Base-by-base conservation (phyloP, 1,140 invertebrate genomes). In the Bacillus rossius region DNA sequence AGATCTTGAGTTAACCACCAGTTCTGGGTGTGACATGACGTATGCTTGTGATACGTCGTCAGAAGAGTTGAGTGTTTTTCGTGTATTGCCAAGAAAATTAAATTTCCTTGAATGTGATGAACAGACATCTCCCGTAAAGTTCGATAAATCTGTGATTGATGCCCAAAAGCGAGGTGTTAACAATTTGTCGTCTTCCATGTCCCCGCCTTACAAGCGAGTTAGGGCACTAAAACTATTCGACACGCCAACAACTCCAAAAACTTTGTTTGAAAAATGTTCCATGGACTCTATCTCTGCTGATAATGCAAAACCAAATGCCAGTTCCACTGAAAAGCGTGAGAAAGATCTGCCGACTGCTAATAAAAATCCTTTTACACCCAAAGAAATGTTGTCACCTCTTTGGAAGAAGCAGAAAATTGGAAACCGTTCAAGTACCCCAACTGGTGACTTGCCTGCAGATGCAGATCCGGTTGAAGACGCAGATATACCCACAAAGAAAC, bases 301-400 rank as follows among this genome's bases (percentile, higher is more conserved):
- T 10, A 34, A 34, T 10, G 10, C 29, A 4, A 34, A 34, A 10
- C 29, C 4, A 7, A 34, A 10, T 34, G 29, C 29, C 10, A 10
- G 29, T 10, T 34, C 29, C 29, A 34, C 4, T 34, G 29, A 34
- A 10, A 34, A 78, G 61, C 72, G 61, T 60, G 74, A 73, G 59
- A 64, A 72, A 19, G 77, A 81, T 34, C 29, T 34, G 29, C 29
- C 84, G 2, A 69, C 81, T 4, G 89, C 87, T 16, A 93, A 93
- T 75, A 82, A 93, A 16, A 94, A 94, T 77, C 91, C 91, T 8
- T 94, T 94, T 67, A 92, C 90, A 14, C 90, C 90, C 47, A 84
- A 81, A 63, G 84, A 84, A 64, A 84, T 85, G 79, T 70, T 85
- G 23, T 68, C 29, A 10, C 29, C 29, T 34, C 29, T 34, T 34